Base-by-base conservation (phyloP, 1,140 invertebrate genomes). In the Drosophila arawakana region DNA sequence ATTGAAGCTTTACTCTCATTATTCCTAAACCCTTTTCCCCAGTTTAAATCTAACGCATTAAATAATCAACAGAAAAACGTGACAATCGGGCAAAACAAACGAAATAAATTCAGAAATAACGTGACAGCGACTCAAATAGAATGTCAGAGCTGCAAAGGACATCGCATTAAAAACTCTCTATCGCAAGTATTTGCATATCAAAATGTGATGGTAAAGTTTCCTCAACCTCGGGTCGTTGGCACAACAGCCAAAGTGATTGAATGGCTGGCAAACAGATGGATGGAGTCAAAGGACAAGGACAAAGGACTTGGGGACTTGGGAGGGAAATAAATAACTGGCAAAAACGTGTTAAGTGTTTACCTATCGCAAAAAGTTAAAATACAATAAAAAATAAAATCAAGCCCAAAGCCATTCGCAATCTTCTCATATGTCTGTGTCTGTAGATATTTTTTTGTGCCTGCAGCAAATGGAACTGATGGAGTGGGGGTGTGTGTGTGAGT, bases 291-390 rank as follows among this genome's bases (percentile, higher is more conserved):
- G 69, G 15, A 54, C 11, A 35, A 43, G 69, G 15, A 54, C 11
- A 21, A 60, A 11, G 8, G 9, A 10, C n/a, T 21, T 8, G 3
- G 21, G 21, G 10, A 49, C 30, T 30, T 39, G 47, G 44, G 43
- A 49, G 55, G 76, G 70, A 70, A 82, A 82, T 76, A 85, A 81
- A 78, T 76, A 76, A 76, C 79, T 63, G 68, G 58, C 76, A 88
- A 77, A 82, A 86, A 88, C 82, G 82, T 86, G 83, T 80, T 86
- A 86, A 86, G 80, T 86, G 83, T 88, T 86, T 86, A 86, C 85
- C 82, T 86, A 86, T 86, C 61, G 69, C 69, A 82, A 76, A 30
- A 86, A 76, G 65, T 69, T 81, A 52, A 65, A 68, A 59, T 30
- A 52, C 39, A 65, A 68, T 66, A 65, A 67, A 76, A 67, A 60